Evolutionary conservation across 2,113 vertebrate genomes (phyloP).

Genomic region (Daboia siamensis): DNA sequence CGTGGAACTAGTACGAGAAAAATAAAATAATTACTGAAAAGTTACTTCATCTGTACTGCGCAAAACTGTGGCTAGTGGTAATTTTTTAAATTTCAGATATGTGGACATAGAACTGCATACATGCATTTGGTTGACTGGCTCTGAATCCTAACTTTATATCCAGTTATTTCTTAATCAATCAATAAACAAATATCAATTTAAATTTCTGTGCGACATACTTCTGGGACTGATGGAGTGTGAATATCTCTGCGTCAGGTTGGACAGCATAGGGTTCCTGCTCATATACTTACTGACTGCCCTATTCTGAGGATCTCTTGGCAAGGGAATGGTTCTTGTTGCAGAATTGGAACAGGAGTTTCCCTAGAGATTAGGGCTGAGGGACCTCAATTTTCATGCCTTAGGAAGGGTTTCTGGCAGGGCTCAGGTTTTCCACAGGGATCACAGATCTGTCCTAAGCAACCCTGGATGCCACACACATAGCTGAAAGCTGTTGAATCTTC

Average conservation of each 20-base stretch:
- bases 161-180: background rate
- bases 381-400: background rate
- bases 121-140: background rate
- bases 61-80: fast-evolving
- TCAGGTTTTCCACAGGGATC: background rate
- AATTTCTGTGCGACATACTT: background rate
- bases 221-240: background rate
- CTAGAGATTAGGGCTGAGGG: background rate
- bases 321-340: background rate
- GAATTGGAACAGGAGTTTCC: background rate
- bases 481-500: background rate
- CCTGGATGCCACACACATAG: background rate
- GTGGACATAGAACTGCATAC: background rate
- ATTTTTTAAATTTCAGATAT: background rate
- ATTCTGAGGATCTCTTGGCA: background rate
- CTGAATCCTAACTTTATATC: background rate
- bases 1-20: constrained; percentile 42
- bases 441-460: background rate
- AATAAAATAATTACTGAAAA: fast-evolving
- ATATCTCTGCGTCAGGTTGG: background rate
- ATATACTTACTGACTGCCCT: background rate
- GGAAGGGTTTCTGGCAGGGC: background rate
- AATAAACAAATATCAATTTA: background rate
- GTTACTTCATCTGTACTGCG: fast-evolving
- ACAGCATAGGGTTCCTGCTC: background rate